A percentile compares a stretch with the other conserved stretches of the same genome.
Conservation (phyloP, 1,140 invertebrate species). For the Notospermus geniculatus region DNA sequence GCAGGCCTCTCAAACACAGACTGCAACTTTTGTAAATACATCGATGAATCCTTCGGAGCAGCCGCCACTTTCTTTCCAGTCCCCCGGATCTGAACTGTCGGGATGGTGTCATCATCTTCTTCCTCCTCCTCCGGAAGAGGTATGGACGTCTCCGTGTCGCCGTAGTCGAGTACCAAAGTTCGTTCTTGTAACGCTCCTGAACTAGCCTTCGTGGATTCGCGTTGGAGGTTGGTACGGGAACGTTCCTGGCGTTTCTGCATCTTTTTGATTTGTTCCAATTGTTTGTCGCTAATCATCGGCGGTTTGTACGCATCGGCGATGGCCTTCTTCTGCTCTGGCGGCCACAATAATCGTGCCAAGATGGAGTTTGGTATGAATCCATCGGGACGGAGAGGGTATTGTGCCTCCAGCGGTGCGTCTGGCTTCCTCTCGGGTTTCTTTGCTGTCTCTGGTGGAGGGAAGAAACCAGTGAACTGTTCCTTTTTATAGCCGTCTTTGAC, state of each 20-base stretch:
- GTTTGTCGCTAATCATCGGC: conserved; percentile 11
- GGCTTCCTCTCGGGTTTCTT: not conserved
- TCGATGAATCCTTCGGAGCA: conserved; percentile 14
- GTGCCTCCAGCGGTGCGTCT: conserved; percentile 25
- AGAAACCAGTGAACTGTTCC: conserved; percentile 16
- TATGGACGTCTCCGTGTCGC: conserved; percentile 30
- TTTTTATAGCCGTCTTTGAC: not conserved
- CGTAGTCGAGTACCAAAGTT: conserved; percentile 32
- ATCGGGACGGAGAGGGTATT: conserved; percentile 23
- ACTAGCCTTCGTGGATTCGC: conserved; percentile 25
- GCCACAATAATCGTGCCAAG: conserved; percentile 43
- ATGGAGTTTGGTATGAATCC: conserved; percentile 52
- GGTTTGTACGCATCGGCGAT: conserved; percentile 12
- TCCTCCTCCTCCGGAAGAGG: conserved; percentile 16
- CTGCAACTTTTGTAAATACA: conserved; percentile 39
- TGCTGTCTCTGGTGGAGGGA: conserved; percentile 12
- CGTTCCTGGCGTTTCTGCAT: not conserved
- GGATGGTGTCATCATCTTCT: conserved; percentile 5
- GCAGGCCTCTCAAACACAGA: conserved; percentile 38
- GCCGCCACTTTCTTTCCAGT: conserved; percentile 2
- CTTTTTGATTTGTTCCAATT: conserved; percentile 13
- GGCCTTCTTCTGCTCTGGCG: conserved; percentile 12
- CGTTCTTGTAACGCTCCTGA: conserved; percentile 15
- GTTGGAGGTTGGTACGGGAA: not conserved
- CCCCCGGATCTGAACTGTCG: conserved; percentile 15